Conservation (phyloP, 2,113 vertebrate species). For the Macrotus californicus region DNA sequence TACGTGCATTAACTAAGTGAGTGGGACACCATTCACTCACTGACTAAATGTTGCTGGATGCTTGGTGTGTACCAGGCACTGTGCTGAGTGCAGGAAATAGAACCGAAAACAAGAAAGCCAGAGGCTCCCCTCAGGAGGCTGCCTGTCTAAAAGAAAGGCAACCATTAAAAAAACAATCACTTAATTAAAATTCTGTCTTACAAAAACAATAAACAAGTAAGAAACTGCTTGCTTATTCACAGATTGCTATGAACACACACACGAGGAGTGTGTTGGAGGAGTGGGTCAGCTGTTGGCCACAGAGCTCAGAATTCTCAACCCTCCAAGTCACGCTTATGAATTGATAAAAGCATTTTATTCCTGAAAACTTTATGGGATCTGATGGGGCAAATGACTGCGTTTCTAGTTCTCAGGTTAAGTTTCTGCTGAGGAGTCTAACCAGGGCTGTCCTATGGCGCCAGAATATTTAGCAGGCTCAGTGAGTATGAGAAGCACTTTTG, state of each 20-base stretch:
- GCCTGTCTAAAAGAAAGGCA: not conserved
- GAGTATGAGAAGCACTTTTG: slow-evolving; percentile 45
- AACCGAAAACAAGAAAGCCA: not conserved
- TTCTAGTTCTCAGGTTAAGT: not conserved
- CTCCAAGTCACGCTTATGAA: not conserved
- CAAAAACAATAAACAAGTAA: not conserved
- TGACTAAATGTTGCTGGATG: not conserved
- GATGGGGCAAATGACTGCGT: not conserved
- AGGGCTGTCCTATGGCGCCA: not conserved
- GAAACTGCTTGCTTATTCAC: not conserved
- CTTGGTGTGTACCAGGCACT: not conserved
- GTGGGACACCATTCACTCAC: not conserved
- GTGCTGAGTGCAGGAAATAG: not conserved
- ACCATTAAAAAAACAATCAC: not conserved
- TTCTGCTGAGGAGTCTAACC: not conserved
- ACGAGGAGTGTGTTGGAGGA: not conserved
- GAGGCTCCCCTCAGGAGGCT: not conserved
- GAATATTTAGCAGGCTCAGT: not conserved
- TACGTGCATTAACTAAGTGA: not conserved
- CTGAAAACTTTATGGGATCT: not conserved
- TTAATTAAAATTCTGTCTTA: not conserved
- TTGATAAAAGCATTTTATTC: not conserved
- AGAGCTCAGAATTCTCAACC: not conserved
- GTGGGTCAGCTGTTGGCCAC: not conserved
- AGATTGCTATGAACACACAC: not conserved